Percentiles rank a stretch among this genome's conserved stretches.
Evolutionary conservation across 92 coral and sea anemone species (phyloP).

Genomic region (Palythoa grandiflora): DNA sequence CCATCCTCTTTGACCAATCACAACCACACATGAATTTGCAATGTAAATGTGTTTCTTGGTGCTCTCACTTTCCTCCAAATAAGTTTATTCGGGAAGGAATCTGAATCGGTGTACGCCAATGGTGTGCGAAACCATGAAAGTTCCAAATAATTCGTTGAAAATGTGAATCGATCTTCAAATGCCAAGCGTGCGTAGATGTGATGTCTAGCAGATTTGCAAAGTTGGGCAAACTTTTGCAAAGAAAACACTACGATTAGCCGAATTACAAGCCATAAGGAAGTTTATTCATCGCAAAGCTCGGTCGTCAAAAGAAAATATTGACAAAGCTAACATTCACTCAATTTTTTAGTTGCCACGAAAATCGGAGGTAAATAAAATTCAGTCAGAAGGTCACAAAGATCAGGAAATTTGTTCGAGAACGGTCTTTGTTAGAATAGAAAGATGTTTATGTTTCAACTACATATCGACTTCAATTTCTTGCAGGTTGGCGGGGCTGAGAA

Average conservation of each 20-base stretch:
- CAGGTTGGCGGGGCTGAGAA: neutral
- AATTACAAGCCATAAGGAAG: conserved; percentile 25
- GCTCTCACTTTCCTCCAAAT: neutral
- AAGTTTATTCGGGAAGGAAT: conserved; percentile 10
- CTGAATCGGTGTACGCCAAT: neutral
- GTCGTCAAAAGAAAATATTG: conserved; percentile 30
- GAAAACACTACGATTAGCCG: conserved; percentile 29
- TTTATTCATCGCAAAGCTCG: conserved; percentile 22
- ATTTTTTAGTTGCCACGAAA: conserved; percentile 50
- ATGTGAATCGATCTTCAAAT: conserved; percentile 10
- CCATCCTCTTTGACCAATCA: conserved; percentile 28
- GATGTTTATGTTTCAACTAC: conserved; percentile 28
- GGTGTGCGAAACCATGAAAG: neutral
- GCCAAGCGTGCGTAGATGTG: neutral
- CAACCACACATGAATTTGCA: conserved; percentile 18
- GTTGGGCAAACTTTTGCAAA: conserved; percentile 45
- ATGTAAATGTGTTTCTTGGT: conserved; percentile 19
- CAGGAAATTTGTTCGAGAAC: conserved; percentile 11
- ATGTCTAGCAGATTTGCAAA: conserved; percentile 2
- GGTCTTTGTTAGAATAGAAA: neutral
- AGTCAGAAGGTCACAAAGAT: conserved; percentile 32
- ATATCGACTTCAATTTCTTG: neutral
- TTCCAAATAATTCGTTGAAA: neutral
- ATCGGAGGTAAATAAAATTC: conserved; percentile 19
- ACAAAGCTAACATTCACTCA: conserved; percentile 42